Percentiles rank a stretch among this genome's conserved stretches.
phyloP scores from a whole-genome alignment of 2,888 invertebrate species.

The Chaitophorus viminalis region DNA sequence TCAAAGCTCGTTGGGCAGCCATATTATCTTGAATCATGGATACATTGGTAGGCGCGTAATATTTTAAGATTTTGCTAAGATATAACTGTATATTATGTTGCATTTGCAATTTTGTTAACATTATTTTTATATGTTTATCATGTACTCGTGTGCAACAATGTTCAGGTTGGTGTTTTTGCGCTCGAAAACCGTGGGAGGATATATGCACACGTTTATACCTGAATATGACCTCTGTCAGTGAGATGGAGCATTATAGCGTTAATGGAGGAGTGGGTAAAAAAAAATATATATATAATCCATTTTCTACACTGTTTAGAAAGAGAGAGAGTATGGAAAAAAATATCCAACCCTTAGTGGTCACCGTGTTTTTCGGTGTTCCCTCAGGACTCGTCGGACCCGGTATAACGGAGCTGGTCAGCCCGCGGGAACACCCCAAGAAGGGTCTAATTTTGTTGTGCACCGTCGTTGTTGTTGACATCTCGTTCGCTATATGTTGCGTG shows the following conservation, averaged over 20 bases:
- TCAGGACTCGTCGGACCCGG: slow-evolving; percentile 56
- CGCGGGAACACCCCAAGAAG: slow-evolving; percentile 61
- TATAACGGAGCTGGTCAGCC: slow-evolving; percentile 61
- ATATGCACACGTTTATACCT: slow-evolving; percentile 39
- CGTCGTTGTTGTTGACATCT: slow-evolving; percentile 60
- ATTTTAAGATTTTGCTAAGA: background rate
- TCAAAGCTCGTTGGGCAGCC: too few relatives aligned
- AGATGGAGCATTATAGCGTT: slow-evolving; percentile 49
- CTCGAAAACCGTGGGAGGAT: background rate
- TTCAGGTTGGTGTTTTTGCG: background rate
- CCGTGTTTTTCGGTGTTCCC: slow-evolving; percentile 60
- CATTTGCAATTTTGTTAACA: too few relatives aligned
- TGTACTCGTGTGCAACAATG: background rate
- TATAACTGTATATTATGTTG: too few relatives aligned
- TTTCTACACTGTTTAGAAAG: slow-evolving; percentile 38
- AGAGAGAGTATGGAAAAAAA: slow-evolving; percentile 25
- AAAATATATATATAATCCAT: slow-evolving; percentile 57
- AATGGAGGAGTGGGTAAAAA: slow-evolving; percentile 23
- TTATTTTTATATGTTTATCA: too few relatives aligned
- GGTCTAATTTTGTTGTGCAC: slow-evolving; percentile 57
- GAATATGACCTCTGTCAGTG: slow-evolving; percentile 56
- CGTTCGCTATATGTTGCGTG: slow-evolving; percentile 49
- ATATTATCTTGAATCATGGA: too few relatives aligned
- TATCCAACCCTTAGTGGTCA: slow-evolving; percentile 54
- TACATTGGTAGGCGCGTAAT: too few relatives aligned